Evolutionary conservation across 2,888 invertebrate genomes (phyloP).

Genomic region (Eristalinus aeneus): DNA sequence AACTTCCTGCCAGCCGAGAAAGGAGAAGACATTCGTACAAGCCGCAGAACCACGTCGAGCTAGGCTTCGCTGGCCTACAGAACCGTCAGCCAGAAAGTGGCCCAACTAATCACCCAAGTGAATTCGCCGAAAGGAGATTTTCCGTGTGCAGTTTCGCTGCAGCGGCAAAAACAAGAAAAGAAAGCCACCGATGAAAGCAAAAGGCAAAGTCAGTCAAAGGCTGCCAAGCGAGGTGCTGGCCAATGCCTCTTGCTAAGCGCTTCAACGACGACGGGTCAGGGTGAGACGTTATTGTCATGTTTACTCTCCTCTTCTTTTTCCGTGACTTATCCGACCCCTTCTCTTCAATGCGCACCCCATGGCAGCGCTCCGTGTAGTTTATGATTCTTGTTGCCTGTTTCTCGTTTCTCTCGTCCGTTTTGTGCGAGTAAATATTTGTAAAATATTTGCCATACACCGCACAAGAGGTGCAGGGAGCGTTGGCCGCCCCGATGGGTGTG

Average conservation of each 20-base stretch:
- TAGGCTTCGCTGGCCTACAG: background rate
- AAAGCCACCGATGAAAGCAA: constrained; percentile 31
- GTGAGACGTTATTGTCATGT: constrained; percentile 53
- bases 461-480: background rate
- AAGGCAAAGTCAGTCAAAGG: constrained; percentile 57
- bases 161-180: constrained; percentile 25
- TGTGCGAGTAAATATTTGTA: constrained; percentile 42
- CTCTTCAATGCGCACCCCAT: constrained; percentile 32
- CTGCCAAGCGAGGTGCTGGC: constrained; percentile 2
- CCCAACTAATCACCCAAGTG: constrained; percentile 68
- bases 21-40: constrained; percentile 4
- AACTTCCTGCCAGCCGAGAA: constrained; percentile 38
- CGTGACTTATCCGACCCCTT: constrained; percentile 37
- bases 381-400: constrained; percentile 14
- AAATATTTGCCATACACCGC: constrained; percentile 47
- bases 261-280: constrained; percentile 59
- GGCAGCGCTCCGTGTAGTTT: constrained; percentile 36
- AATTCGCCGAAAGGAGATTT: constrained; percentile 61
- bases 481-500: background rate
- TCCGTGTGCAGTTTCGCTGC: constrained; percentile 48
- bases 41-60: background rate
- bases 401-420: background rate
- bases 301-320: constrained; percentile 7
- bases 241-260: background rate
- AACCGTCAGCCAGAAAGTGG: constrained; percentile 5